These are phyloP conservation scores for Lota lota DNA, from an alignment of 2,113 vertebrate genomes.

Conservation along the genomic window DNA sequence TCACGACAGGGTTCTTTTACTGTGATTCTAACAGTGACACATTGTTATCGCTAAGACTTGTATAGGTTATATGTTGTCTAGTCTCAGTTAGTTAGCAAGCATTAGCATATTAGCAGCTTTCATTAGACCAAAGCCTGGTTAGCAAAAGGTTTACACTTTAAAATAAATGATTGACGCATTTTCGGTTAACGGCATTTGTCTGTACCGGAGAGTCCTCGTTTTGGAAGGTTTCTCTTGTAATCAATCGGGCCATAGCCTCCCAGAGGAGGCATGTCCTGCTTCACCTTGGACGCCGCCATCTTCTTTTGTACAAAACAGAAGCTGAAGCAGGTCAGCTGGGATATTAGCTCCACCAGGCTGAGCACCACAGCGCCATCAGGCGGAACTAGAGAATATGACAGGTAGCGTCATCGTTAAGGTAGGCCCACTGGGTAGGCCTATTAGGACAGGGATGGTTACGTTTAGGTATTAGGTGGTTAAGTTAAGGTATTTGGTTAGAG, in stretches of 20 bases:
- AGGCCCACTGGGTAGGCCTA: too few relatives aligned
- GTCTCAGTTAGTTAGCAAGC: constrained; percentile 20
- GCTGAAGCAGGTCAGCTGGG: constrained; percentile 19
- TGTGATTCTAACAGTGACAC: too few relatives aligned
- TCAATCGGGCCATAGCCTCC: constrained; percentile 88
- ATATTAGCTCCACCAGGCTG: neutral
- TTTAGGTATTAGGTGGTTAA: too few relatives aligned
- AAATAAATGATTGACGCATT: neutral
- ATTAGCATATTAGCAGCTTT: constrained; percentile 16
- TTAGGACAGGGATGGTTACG: too few relatives aligned
- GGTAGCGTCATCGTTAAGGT: too few relatives aligned
- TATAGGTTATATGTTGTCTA: neutral
- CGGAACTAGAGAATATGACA: too few relatives aligned
- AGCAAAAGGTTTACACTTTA: too few relatives aligned
- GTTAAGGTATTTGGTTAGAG: too few relatives aligned
- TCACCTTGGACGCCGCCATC: constrained; percentile 94
- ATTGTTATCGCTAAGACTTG: neutral
- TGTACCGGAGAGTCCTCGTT: constrained; percentile 86
- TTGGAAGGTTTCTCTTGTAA: constrained; percentile 88
- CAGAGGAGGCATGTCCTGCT: constrained; percentile 93
- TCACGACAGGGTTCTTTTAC: neutral
- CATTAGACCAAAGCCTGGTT: neutral
- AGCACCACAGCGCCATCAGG: too few relatives aligned
- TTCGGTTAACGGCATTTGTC: neutral
- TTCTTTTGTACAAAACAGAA: constrained; percentile 35